Percentiles rank a stretch among this genome's conserved stretches.
Evolutionary conservation across 2,797 vertebrate genomes (phyloP).

Genomic region (Paratrypauchen microcephalus): DNA sequence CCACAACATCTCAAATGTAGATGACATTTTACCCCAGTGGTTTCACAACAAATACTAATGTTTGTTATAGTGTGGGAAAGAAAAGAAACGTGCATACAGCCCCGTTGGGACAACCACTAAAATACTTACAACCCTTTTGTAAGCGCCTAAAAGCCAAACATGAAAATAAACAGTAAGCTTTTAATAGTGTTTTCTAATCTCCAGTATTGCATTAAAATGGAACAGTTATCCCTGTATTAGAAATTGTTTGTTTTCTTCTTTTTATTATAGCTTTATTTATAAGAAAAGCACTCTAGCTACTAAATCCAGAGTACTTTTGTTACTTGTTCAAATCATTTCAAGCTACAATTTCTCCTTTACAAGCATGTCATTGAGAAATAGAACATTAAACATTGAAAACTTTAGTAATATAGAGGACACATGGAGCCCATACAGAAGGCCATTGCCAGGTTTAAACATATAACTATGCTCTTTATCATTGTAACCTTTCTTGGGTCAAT

Average conservation of each 20-base stretch:
- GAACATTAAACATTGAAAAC: neutral
- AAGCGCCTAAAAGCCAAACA: neutral
- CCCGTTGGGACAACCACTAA: constrained; percentile 2
- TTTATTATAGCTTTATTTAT: neutral
- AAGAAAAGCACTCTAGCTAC: neutral
- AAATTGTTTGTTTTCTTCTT: too few species aligned
- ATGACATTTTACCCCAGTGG: neutral
- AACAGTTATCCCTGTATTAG: neutral
- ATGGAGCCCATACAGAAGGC: neutral
- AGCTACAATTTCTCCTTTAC: neutral
- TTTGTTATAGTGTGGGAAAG: constrained; percentile 7
- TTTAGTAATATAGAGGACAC: neutral
- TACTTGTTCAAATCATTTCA: neutral
- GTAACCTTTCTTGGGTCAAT: neutral
- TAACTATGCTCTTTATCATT: neutral
- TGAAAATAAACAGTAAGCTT: neutral
- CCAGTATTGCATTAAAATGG: neutral
- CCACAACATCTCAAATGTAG: neutral
- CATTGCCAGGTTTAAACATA: neutral
- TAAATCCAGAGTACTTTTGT: neutral
- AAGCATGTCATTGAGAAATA: neutral
- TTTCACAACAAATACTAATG: neutral
- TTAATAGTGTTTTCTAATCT: neutral
- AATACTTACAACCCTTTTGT: neutral
- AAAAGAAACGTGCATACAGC: constrained; percentile 3